Base-by-base conservation (phyloP, 2,113 vertebrate genomes). In the Baryphthengus martii region DNA sequence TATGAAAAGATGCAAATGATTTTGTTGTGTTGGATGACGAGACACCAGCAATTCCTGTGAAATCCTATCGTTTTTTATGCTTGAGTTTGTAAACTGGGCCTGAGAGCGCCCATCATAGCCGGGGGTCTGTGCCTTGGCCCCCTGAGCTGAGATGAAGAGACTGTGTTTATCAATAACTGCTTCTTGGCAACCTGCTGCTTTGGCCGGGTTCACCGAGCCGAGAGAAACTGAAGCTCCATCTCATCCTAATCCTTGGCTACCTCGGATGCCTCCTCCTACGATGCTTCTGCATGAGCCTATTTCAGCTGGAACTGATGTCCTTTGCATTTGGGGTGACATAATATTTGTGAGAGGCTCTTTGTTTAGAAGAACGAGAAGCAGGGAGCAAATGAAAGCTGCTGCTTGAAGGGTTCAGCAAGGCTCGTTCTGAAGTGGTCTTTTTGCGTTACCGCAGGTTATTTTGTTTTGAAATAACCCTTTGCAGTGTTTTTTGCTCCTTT, bases 391-490 rank as follows among this genome's bases (percentile, higher is more conserved):
- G 67, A 55, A 23, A 79, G 71, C 61, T 89, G 25, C 20, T 67
- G 31, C 93, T 63, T 59, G 73, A 44, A 73, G 80, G 37, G 6
- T 24, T 42, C 21, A 4, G 13, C 18, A 11, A 7, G 25, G 80
- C 80, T 70, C 23, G 13, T 93, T 87, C 35, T 71, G 29, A 89
- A 86, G 52, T 28, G 26, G 39, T 91, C 89, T 90, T 55, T 52
- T 72, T 63, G 28, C 33, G 15, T 88, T 76, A 13, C 45, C 35
- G 52, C n/a, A 10, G 37, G 13, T 33, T 31, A 9, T 5, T 77
- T 71, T 75, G 47, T 50, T 70, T 42, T 63, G 42, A 91, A 96
- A 89, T 61, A 67, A 86, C 91, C 56, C 37, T 90, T 96, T 89
- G 61, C 71, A 90, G 70, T 40, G 58, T 42, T 9, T 28, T 68